These are phyloP conservation scores for Diabrotica virgifera DNA, from an alignment of 1,140 invertebrate species.

Conservation along the genomic window DNA sequence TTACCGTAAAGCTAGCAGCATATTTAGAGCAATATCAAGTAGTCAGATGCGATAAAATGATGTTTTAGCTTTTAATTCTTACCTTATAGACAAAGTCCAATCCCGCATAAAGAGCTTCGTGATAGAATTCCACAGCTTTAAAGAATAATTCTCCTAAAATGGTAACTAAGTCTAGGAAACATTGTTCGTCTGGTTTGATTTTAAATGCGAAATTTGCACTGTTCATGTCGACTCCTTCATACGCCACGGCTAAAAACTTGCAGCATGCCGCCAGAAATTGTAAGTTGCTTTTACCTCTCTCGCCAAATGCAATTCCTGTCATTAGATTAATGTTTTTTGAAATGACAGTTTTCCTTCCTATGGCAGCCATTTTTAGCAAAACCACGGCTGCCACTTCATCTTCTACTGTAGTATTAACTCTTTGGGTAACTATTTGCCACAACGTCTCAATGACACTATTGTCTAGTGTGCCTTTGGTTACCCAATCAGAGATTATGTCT, in stretches of 20 bases:
- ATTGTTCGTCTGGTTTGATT: conserved; percentile 32
- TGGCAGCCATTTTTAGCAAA: conserved; percentile 38
- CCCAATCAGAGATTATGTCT: conserved; percentile 40
- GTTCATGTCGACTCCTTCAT: conserved; percentile 36
- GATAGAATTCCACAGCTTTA: conserved; percentile 29
- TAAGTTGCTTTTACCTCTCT: conserved; percentile 30
- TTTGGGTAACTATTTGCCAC: conserved; percentile 40
- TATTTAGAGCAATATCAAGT: no score
- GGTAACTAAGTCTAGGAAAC: conserved; percentile 32
- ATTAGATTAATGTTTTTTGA: conserved; percentile 41
- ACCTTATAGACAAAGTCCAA: conserved; percentile 39
- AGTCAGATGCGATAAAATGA: no score
- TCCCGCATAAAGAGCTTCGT: conserved; percentile 27
- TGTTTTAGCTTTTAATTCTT: background rate
- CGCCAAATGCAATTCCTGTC: conserved; percentile 29
- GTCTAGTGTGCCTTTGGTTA: conserved; percentile 37
- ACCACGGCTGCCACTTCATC: conserved; percentile 29
- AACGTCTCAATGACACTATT: conserved; percentile 42
- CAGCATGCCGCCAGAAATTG: conserved; percentile 35
- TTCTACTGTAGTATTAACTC: conserved; percentile 28
- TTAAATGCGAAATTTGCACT: conserved; percentile 33
- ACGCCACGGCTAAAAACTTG: conserved; percentile 30
- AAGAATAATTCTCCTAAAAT: conserved; percentile 35
- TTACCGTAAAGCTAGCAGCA: no score
- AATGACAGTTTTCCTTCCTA: conserved; percentile 37